Conservation (phyloP, 2,113 vertebrate species). For the Paracyprichromis sp. region DNA sequence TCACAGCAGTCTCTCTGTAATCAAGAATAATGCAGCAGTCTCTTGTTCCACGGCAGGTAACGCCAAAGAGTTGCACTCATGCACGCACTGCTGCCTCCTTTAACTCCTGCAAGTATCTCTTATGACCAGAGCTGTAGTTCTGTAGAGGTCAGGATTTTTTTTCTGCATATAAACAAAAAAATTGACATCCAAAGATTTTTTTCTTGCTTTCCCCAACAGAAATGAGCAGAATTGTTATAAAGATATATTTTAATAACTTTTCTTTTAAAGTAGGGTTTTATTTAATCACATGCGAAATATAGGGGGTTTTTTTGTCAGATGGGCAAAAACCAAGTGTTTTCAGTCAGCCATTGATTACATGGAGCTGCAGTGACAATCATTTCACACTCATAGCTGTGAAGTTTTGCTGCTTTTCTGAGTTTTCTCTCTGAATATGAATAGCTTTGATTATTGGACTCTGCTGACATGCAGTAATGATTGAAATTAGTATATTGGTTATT, state of each 20-base stretch:
- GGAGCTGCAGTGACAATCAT: background rate
- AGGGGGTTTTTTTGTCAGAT: background rate
- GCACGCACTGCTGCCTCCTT: background rate
- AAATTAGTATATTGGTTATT: background rate
- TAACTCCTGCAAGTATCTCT: conserved; percentile 5
- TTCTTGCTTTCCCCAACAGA: background rate
- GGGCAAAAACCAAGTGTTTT: background rate
- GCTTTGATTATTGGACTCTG: background rate
- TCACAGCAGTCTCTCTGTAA: conserved; percentile 38
- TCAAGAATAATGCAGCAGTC: conserved; percentile 43
- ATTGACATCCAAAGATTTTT: background rate
- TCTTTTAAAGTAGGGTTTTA: background rate
- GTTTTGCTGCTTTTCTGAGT: background rate
- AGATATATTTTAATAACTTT: background rate
- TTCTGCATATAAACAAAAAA: background rate
- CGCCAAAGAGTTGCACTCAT: conserved; percentile 28
- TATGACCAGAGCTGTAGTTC: background rate
- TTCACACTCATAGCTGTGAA: background rate
- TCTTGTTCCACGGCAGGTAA: conserved; percentile 27
- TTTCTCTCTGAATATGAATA: background rate
- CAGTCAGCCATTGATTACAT: background rate
- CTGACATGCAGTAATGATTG: background rate
- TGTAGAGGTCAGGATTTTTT: background rate
- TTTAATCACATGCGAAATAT: background rate
- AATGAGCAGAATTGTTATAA: background rate